A percentile compares a stretch with the other conserved stretches of the same genome.
Conservation (phyloP, 2,888 invertebrate genomes). For the Drosophila cyrtoloma region DNA sequence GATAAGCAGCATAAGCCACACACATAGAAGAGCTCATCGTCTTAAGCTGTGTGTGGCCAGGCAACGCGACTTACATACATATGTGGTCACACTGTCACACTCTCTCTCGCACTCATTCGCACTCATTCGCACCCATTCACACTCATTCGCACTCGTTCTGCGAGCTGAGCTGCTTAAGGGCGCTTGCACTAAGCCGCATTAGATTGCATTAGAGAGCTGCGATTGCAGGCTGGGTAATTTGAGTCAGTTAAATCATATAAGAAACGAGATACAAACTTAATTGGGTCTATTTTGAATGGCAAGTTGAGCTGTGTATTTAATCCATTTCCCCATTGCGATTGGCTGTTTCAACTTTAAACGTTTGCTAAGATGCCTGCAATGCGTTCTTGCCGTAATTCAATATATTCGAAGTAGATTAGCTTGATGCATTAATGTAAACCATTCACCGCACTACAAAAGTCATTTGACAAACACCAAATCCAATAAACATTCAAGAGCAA, state of each 20-base stretch:
- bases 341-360: slow-evolving; percentile 22
- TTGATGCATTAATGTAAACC: slow-evolving; percentile 5
- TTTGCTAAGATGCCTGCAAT: slow-evolving; percentile 13
- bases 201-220: slow-evolving; percentile 25
- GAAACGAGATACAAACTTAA: slow-evolving; percentile 19
- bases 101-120: not conserved
- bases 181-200: slow-evolving; percentile 11
- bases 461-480: slow-evolving; percentile 34
- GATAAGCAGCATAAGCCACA: not conserved
- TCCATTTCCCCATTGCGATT: slow-evolving; percentile 5
- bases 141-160: not conserved
- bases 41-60: not conserved
- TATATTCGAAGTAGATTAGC: slow-evolving; percentile 13
- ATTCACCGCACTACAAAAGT: slow-evolving; percentile 24
- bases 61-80: not conserved
- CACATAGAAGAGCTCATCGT: not conserved
- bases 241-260: not conserved
- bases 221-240: slow-evolving; percentile 11
- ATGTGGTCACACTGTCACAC: not conserved
- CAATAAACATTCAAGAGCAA: slow-evolving; percentile 26
- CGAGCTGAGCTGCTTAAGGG: slow-evolving; percentile 1
- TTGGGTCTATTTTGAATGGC: slow-evolving; percentile 10
- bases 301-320: not conserved
- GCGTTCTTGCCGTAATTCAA: slow-evolving; percentile 7
- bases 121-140: not conserved